Evolutionary conservation across 1,140 invertebrate genomes (phyloP), one percentile per base, ranked within the genome.

Genomic region (Phortica variegata): DNA sequence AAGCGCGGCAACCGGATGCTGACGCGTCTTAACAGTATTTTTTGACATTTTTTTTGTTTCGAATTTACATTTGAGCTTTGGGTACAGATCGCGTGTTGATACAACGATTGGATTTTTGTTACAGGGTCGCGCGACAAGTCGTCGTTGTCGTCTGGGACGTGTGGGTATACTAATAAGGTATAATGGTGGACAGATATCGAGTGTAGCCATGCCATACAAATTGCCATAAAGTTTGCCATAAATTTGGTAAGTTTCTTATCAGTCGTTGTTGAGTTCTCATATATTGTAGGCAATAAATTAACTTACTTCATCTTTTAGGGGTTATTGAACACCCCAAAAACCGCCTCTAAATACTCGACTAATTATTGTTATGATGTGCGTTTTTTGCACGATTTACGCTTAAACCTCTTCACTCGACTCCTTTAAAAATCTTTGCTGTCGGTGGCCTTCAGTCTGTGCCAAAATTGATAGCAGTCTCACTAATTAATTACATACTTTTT

Each of bases 401-500:
- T n/a, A n/a, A n/a, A n/a, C n/a, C n/a, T n/a, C n/a, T n/a, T n/a
- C n/a, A n/a, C n/a, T n/a, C n/a, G n/a, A n/a, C n/a, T n/a, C n/a
- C n/a, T n/a, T n/a, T n/a, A n/a, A n/a, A n/a, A n/a, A n/a, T n/a
- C n/a, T n/a, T n/a, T n/a, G n/a, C 51, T 51, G 62, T 34, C 10
- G 12, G 4, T 15, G 4, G 33, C 16, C 10, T 3, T 34, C 16
- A 15, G 4, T 4, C 13, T 34, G 33, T 10, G 12, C 4, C 33
- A 4, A 10, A 10, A 56, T 52, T 49, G 49, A 51, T 43, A 47
- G 55, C 15, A 46, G 10, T 43, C 15, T 55, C 49, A 47, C 49
- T 54, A 65, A 70, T 70, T 70, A 70, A 60, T 65, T 63, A 65
- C 47, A n/a, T n/a, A 52, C 52, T 70, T 65, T 58, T 62, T 65